Base-by-base conservation (phyloP, 1,140 invertebrate genomes). In the Drosophila varians region DNA sequence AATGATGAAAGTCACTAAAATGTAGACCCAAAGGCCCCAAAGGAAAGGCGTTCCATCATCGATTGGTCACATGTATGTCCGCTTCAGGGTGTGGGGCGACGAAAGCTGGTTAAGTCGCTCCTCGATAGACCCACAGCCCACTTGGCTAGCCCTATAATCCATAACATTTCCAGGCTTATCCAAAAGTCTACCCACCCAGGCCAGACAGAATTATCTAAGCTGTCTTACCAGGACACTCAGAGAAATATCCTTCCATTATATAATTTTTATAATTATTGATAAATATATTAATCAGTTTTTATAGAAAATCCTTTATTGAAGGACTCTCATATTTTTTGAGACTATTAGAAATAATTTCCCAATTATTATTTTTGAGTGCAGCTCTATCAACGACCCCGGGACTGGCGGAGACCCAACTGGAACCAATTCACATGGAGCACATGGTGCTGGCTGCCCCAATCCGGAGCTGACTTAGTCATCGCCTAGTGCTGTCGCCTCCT, bases 1-100 rank as follows among this genome's bases (percentile, higher is more conserved):
- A 72, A 77, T 60, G 86, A 89, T 89, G 86, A 89, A 89, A 89
- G 86, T 89, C 69, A 3, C 9, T 16, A 57, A 34, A 8, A 18
- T 18, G 2, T 58, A 38, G 36, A 49, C 66, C 36, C 12, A 38
- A 38, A 46, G 28, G 43, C 52, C 42, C n/a, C 46, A 60, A 71
- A 45, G 69, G 36, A 68, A 65, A 89, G 86, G 79, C 86, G 86
- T 84, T 79, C 60, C 61, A 31, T 36, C 25, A 78, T 89, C 70
- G 75, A 89, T 89, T 89, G 77, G 76, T 80, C 57, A 89, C 77
- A 74, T 72, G 51, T 48, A 38, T 46, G 21, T 28, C 42, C 31
- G 49, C 21, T 19, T 38, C 26, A 49, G 46, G 23, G 43, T 19
- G 31, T 25, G 42, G 21, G 19, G 5, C 26, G 25, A 58, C n/a